Evolutionary conservation across 2,888 invertebrate genomes (phyloP), one percentile per base, ranked within the genome.

Genomic region (Oscheius sp.): DNA sequence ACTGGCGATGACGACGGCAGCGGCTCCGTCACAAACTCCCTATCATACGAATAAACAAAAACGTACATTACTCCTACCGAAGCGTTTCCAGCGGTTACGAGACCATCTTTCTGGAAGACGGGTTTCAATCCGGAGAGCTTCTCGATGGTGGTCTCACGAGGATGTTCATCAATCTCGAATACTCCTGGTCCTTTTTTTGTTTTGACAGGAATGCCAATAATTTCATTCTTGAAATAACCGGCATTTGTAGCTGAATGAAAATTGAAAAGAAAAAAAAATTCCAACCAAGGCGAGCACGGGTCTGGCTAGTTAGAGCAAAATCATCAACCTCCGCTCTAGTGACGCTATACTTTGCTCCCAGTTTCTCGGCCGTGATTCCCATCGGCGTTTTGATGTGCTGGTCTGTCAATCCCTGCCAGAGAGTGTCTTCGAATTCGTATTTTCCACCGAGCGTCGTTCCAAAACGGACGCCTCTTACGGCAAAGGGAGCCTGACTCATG

Each of bases 11-110:
- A 98, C 89, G 1, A 97, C 89, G 22, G 94, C 92, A 3, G 92
- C 94, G 0, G 96, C 96, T 12, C 97, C 98, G 88, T 98, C 98
- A 86, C 93, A 92, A 82, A 98, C 92, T 73, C 97, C 96, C 80
- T 80, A 32, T 28, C 75, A 66, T 20, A 5, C 17, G 26, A 30
- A 6, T 17, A 24, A 20, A 4, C 9, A 51, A 30, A 30, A 51
- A 17, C 30, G 26, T 51, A 17, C 4, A 22, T 9, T 49, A 33
- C 28, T 67, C 67, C 67, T 67, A 80, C 81, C 67, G 82, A 82
- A 12, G 82, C 81, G 67, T 81, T 82, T 56, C 82, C 82, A 26
- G 82, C 82, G 22, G 77, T 82, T 24, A 82, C 80, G 14, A 82
- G 73, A 36, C 82, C 82, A 47, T 80, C 76, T 56, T 82, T 83